A percentile compares a stretch with the other conserved stretches of the same genome.
These are phyloP conservation scores for Meandrina meandrites DNA, from an alignment of 92 coral and sea anemone genomes.

Conservation along the genomic window DNA sequence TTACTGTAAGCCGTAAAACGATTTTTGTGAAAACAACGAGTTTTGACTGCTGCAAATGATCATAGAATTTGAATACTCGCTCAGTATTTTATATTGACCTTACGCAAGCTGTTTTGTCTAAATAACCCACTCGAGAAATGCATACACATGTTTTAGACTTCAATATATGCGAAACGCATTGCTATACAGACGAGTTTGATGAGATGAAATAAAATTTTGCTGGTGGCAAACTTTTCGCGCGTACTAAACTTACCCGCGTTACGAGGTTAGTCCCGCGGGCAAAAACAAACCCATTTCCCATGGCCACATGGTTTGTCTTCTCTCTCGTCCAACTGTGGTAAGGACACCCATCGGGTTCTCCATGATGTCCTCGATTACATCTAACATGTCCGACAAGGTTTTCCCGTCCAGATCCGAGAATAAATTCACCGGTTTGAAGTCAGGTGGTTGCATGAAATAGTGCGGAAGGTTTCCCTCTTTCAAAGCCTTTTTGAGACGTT, in stretches of 20 bases:
- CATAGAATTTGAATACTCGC: background rate
- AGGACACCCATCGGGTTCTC: slow-evolving; percentile 81
- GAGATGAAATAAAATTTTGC: background rate
- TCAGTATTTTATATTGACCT: background rate
- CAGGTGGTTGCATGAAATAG: slow-evolving; percentile 99
- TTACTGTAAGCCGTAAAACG: slow-evolving; percentile 29
- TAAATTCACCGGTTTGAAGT: slow-evolving; percentile 86
- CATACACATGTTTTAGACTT: background rate
- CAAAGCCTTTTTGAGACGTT: slow-evolving; percentile 66
- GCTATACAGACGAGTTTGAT: background rate
- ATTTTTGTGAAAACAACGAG: background rate
- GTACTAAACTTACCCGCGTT: slow-evolving; percentile 12
- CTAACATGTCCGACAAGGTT: slow-evolving; percentile 92
- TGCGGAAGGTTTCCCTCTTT: slow-evolving; percentile 82
- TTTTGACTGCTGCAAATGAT: background rate
- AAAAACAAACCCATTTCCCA: slow-evolving; percentile 91
- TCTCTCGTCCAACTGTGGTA: slow-evolving; percentile 77
- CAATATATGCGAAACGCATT: background rate
- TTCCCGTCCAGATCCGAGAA: slow-evolving; percentile 90
- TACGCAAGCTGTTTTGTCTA: background rate
- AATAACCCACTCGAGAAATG: background rate
- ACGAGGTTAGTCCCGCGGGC: slow-evolving; percentile 65
- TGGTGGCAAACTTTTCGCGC: background rate
- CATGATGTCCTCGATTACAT: slow-evolving; percentile 77
- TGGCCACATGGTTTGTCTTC: slow-evolving; percentile 94